Evolutionary conservation across 2,797 vertebrate genomes (phyloP).

Genomic region (Sebastes minor): DNA sequence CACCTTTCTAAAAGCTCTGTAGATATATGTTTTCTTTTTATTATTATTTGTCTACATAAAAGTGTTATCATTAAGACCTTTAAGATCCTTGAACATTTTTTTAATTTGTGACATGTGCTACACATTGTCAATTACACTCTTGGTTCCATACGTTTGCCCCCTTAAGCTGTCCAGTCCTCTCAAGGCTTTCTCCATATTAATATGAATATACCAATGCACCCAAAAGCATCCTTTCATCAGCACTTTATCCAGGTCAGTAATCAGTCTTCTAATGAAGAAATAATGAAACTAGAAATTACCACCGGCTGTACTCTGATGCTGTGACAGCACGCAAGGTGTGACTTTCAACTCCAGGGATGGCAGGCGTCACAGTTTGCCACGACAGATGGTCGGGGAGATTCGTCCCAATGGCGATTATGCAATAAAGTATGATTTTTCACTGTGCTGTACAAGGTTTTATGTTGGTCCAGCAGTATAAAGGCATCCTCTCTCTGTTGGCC

Average conservation of each 20-base stretch:
- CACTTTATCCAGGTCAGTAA: background rate
- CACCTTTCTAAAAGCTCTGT: too few species aligned
- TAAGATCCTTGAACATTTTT: background rate
- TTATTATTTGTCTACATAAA: accelerated
- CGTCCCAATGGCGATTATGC: slow-evolving; percentile 50
- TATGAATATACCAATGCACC: background rate
- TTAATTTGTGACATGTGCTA: background rate
- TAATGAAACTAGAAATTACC: slow-evolving; percentile 6
- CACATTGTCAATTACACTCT: background rate
- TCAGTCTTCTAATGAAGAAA: slow-evolving; percentile 14
- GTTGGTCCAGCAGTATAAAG: slow-evolving; percentile 12
- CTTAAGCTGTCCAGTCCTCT: background rate
- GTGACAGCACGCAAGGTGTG: slow-evolving; percentile 33
- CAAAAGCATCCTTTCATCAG: background rate
- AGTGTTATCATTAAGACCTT: too few species aligned
- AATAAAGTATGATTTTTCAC: slow-evolving; percentile 54
- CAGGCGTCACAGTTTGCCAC: slow-evolving; percentile 34
- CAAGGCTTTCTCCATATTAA: background rate
- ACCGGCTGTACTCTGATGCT: slow-evolving; percentile 23
- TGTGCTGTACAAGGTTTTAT: slow-evolving; percentile 24
- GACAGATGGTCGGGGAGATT: slow-evolving; percentile 69
- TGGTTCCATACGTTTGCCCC: background rate
- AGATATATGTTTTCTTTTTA: too few species aligned
- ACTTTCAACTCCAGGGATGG: slow-evolving; percentile 42
- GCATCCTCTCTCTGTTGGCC: background rate